Base-by-base conservation (phyloP, 2,113 vertebrate genomes). In the Prolemur simus region DNA sequence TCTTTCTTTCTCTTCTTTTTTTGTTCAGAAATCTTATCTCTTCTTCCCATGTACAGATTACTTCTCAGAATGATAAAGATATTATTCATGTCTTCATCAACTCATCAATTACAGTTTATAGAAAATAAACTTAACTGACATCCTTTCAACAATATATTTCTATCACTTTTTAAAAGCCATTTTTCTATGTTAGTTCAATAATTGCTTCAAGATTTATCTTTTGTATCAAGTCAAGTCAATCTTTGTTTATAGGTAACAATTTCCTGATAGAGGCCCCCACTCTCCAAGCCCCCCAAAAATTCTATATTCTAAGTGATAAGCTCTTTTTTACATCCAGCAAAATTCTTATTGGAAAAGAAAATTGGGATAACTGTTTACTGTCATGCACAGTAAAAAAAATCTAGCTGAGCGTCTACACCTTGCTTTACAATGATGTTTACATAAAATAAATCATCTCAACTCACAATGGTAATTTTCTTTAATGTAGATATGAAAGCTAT, bases 291-390 rank as follows among this genome's bases (percentile, higher is more conserved):
- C 89, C 92, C 96, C 97, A 98, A 97, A 97, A 96, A 96, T 49
- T 84, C 88, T 91, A 90, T 71, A 88, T 97, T 83, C 92, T 94
- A 94, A 98, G 76, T 63, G 96, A 77, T 90, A 73, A 97, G 97
- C 63, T 49, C 8, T 96, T 96, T 87, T 89, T 93, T 97, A 97
- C 97, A 98, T 97, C 74, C 49, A 97, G 95, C 91, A 97, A 98
- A 98, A 81, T 97, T 98, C 21, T 97, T 94, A 88, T 3, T 95
- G 71, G 78, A 97, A 98, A 97, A 97, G 88, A 39, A 68, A 97
- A 73, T 29, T 84, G 89, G 94, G 76, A 45, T 47, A 63, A 64
- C 60, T 87, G 89, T 78, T 97, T 97, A 49, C 45, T 47, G 45
- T 47, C 45, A 49, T 77, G 54, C 74, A 96, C 89, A 32, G 2